A percentile compares a stretch with the other conserved stretches of the same genome.
Conservation (phyloP, 2,888 invertebrate species). For the Callosobruchus maculatus region DNA sequence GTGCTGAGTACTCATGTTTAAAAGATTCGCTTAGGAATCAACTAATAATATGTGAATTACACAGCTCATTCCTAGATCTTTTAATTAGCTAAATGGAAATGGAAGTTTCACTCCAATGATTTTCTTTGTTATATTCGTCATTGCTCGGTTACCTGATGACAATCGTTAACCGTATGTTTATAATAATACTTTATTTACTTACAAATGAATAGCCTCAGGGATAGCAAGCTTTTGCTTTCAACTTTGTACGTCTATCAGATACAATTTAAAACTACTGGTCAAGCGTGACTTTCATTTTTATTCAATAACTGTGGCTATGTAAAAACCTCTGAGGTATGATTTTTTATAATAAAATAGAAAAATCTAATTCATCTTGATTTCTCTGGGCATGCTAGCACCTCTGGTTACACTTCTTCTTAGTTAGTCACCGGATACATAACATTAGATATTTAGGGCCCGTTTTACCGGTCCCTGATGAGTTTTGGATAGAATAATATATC, state of each 20-base stretch:
- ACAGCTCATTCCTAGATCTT: background rate
- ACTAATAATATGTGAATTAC: background rate
- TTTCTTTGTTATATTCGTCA: background rate
- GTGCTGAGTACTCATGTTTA: too few relatives aligned
- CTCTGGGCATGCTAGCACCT: too few relatives aligned
- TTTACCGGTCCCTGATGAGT: too few relatives aligned
- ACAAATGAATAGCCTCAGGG: background rate
- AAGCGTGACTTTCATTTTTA: background rate
- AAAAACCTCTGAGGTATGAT: too few relatives aligned
- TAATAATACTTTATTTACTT: background rate
- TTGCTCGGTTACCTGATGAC: background rate
- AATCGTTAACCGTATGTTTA: background rate
- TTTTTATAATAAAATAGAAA: too few relatives aligned
- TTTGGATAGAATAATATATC: too few relatives aligned
- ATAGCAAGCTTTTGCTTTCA: background rate
- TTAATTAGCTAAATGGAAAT: background rate
- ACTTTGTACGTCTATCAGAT: background rate
- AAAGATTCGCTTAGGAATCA: background rate
- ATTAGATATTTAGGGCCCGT: too few relatives aligned
- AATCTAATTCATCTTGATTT: too few relatives aligned
- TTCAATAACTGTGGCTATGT: too few relatives aligned
- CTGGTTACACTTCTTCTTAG: too few relatives aligned
- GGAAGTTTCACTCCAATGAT: background rate
- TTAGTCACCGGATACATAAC: too few relatives aligned
- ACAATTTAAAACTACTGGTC: background rate